Evolutionary conservation across 2,113 vertebrate species (phyloP), one percentile per base, ranked within the genome.

Genomic region (Chlorodrepanis virens): DNA sequence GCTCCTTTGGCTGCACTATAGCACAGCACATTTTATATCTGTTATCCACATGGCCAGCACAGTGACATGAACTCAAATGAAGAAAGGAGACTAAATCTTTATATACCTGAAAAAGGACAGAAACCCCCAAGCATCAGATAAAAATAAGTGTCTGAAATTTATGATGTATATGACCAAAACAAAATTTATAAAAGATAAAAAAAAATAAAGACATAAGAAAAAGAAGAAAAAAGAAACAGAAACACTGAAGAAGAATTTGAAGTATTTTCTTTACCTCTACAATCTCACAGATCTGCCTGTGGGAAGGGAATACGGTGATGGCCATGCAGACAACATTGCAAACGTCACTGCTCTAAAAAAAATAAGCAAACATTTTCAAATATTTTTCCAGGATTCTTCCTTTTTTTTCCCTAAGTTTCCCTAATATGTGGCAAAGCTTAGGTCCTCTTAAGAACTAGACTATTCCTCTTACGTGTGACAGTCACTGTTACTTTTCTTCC

Each of bases 401-500:
- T 37, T 50, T 83, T 40, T 61, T 88, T 35, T 28, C 6, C 25
- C n/a, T 50, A 75, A 78, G 72, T 87, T 93, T 94, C 63, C 61
- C 60, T 94, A 68, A 67, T 47, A 74, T 76, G 74, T 90, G 86
- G 86, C 70, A 64, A 90, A 80, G 22, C 37, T 53, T 81, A 86
- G 10, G 19, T 81, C 12, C 69, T 91, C 60, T 75, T 93, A 97
- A 97, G 90, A 96, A 83, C n/a, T 31, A 39, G 11, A 47, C 49
- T 83, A 54, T 60, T 79, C 33, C 50, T 92, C 64, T 83, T 83
- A 92, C 78, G 64, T 89, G 27, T 60, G 87, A 56, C 20, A 6
- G 78, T 59, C 67, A 92, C 56, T 86, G 70, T 20, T 74, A 84
- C 70, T 96, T 82, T 97, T 87, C 74, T 87, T 77, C 71, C 79